Percentiles rank a stretch among this genome's conserved stretches.
Conservation (phyloP, 2,888 invertebrate species). For the Epinotia ramella region DNA sequence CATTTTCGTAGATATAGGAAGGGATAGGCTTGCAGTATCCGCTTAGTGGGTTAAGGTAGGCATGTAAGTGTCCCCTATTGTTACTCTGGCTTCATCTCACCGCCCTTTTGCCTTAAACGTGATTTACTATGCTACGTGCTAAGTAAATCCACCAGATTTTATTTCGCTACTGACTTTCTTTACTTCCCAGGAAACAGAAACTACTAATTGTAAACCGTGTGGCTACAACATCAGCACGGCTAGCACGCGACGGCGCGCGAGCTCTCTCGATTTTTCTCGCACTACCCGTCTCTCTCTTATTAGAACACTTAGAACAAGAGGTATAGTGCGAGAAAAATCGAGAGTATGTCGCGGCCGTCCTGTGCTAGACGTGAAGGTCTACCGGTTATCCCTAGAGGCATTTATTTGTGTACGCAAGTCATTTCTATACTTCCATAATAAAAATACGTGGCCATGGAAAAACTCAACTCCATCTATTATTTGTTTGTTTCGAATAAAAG, state of each 20-base stretch:
- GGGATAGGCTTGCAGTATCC: neutral
- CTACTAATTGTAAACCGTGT: neutral
- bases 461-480: neutral
- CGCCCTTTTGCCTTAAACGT: conserved; percentile 33
- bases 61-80: conserved; percentile 19
- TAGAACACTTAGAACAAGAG: no score
- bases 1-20: neutral
- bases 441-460: neutral
- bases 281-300: no score
- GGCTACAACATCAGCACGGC: neutral
- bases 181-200: neutral
- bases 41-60: conserved; percentile 5
- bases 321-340: no score
- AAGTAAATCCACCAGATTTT: conserved; percentile 20
- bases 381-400: neutral
- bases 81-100: conserved; percentile 8
- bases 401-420: conserved; percentile 1
- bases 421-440: neutral
- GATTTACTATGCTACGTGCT: conserved; percentile 40
- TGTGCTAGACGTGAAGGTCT: no score
- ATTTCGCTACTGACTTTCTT: conserved; percentile 6
- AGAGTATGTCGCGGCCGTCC: no score
- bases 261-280: no score
- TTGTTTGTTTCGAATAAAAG: neutral
- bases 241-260: no score